Evolutionary conservation across 2,888 invertebrate genomes (phyloP).

Genomic region (Unio delphinus): DNA sequence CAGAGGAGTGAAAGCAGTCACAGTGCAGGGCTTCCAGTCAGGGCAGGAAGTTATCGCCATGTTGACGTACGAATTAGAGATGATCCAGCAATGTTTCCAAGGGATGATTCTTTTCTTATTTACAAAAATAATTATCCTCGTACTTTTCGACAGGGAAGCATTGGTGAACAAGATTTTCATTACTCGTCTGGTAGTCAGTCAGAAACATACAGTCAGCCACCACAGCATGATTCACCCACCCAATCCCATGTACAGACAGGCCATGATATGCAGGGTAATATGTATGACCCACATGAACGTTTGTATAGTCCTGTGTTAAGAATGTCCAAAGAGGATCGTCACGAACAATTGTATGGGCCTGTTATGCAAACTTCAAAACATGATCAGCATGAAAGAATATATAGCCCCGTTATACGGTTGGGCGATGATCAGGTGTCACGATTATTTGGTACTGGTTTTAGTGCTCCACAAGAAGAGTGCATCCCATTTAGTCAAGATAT

Average conservation of each 20-base stretch:
- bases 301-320: slow-evolving; percentile 38
- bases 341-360: slow-evolving; percentile 27
- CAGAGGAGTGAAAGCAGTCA: slow-evolving; percentile 39
- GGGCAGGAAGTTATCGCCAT: slow-evolving; percentile 37
- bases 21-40: slow-evolving; percentile 34
- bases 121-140: slow-evolving; percentile 27
- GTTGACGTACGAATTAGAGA: slow-evolving; percentile 31
- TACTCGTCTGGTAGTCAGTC: slow-evolving; percentile 43
- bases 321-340: slow-evolving; percentile 29
- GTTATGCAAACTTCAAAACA: slow-evolving; percentile 17
- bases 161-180: slow-evolving; percentile 37
- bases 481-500: slow-evolving; percentile 64
- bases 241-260: slow-evolving; percentile 26
- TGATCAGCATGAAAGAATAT: slow-evolving; percentile 35
- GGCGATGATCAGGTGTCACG: slow-evolving; percentile 1
- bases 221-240: slow-evolving; percentile 37
- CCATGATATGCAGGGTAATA: slow-evolving; percentile 24
- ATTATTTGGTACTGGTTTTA: too few species aligned
- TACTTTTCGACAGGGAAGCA: slow-evolving; percentile 39
- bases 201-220: slow-evolving; percentile 44
- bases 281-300: slow-evolving; percentile 42
- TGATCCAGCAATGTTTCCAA: slow-evolving; percentile 35
- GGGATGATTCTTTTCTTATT: slow-evolving; percentile 36
- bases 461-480: slow-evolving; percentile 42
- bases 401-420: slow-evolving; percentile 38